Percentiles rank a stretch among this genome's conserved stretches.
phyloP scores from a whole-genome alignment of 2,888 invertebrate genomes.

The Brenthis daphne region DNA sequence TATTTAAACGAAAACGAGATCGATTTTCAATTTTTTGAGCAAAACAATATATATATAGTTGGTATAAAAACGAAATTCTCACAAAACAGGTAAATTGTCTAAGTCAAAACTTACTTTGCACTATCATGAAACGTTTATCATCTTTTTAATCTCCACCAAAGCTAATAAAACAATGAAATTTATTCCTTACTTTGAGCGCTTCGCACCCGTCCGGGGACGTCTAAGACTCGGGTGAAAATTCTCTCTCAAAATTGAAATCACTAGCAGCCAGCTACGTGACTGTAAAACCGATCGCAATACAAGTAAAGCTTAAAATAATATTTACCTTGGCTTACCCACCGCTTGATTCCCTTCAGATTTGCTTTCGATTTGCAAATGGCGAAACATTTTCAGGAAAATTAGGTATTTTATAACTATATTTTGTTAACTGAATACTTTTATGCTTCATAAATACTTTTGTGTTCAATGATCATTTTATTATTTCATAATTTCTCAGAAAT shows the following conservation, averaged over 20 bases:
- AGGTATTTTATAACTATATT: too few relatives aligned
- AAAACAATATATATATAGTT: too few relatives aligned
- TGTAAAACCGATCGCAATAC: conserved; percentile 66
- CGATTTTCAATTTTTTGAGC: too few relatives aligned
- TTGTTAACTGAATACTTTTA: too few relatives aligned
- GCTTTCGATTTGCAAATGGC: conserved; percentile 68
- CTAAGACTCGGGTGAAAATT: conserved; percentile 54
- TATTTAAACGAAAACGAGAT: too few relatives aligned
- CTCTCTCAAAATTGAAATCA: conserved; percentile 71
- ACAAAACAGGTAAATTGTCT: not conserved
- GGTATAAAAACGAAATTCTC: not conserved
- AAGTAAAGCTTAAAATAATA: conserved; percentile 68
- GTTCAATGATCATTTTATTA: too few relatives aligned
- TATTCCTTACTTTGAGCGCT: conserved; percentile 21
- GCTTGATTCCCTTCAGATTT: conserved; percentile 51
- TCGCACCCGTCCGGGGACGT: conserved; percentile 43
- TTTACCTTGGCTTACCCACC: conserved; percentile 65
- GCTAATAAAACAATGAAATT: conserved; percentile 19
- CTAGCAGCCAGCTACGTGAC: conserved; percentile 67
- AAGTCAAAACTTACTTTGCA: not conserved
- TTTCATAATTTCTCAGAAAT: too few relatives aligned
- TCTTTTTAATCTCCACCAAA: conserved; percentile 5
- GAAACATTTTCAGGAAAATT: conserved; percentile 38
- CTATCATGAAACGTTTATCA: conserved; percentile 6
- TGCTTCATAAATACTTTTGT: too few relatives aligned